Evolutionary conservation across 2,113 vertebrate species (phyloP).

Genomic region (Saguinus midas): DNA sequence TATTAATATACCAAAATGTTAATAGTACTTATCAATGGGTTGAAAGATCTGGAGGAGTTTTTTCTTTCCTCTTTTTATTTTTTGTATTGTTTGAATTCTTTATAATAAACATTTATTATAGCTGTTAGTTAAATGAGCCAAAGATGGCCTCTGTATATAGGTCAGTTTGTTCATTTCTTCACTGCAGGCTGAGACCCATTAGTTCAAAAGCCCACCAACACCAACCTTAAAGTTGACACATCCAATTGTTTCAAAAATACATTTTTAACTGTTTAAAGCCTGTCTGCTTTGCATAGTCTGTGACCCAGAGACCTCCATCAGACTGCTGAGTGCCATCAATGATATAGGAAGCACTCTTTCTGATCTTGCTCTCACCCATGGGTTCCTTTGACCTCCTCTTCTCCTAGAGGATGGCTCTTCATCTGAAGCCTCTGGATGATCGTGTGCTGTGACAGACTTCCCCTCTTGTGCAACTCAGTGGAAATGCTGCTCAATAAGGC

Average conservation of each 20-base stretch:
- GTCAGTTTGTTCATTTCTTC: not conserved
- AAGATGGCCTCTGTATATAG: not conserved
- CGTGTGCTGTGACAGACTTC: not conserved
- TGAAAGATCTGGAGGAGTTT: not conserved
- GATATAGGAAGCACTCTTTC: not conserved
- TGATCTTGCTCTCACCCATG: too few species aligned
- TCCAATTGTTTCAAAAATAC: conserved; percentile 28
- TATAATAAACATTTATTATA: not conserved
- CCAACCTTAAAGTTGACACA: not conserved
- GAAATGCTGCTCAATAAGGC: not conserved
- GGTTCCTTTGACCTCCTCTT: not conserved
- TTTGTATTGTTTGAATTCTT: not conserved
- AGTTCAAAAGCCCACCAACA: not conserved
- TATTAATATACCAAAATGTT: not conserved
- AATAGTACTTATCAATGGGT: not conserved
- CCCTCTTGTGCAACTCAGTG: not conserved
- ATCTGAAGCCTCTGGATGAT: not conserved
- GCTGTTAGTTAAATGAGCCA: not conserved
- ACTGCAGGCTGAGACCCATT: not conserved
- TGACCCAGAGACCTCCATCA: not conserved
- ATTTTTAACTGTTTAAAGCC: not conserved
- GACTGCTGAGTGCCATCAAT: not conserved
- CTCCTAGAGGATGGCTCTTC: not conserved
- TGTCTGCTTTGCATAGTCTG: not conserved
- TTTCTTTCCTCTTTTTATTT: not conserved